Conservation (phyloP, 92 coral and sea anemone species). For the Anthopleura xanthogrammica region DNA sequence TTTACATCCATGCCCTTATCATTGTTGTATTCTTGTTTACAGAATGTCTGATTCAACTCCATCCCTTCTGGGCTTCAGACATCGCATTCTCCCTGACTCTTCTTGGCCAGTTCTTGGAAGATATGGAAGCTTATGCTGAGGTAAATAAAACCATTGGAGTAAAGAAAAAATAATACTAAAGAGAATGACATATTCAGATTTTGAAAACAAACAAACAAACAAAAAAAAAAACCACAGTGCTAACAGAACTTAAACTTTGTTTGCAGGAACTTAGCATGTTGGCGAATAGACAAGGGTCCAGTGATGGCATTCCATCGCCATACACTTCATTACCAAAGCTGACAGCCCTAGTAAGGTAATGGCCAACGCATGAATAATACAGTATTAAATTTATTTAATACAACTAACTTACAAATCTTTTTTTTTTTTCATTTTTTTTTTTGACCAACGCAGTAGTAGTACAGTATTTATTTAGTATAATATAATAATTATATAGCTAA, state of each 20-base stretch:
- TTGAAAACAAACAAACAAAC: neutral
- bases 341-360: constrained; percentile 89
- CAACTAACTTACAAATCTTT: too few species aligned
- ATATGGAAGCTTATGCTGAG: constrained; percentile 99
- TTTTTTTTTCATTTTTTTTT: too few species aligned
- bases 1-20: neutral
- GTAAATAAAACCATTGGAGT: constrained; percentile 22
- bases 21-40: neutral
- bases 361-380: neutral
- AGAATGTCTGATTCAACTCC: constrained; percentile 94
- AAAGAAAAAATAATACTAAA: neutral
- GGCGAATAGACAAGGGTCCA: constrained; percentile 63
- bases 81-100: constrained; percentile 93
- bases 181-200: neutral
- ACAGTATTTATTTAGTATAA: too few species aligned
- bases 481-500: too few species aligned
- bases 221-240: neutral
- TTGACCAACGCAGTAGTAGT: too few species aligned
- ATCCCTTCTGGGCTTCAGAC: constrained; percentile 98
- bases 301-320: constrained; percentile 81
- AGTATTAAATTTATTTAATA: too few species aligned
- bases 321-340: constrained; percentile 91
- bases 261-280: constrained; percentile 83
- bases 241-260: neutral
- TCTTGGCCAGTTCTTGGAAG: constrained; percentile 92